These are phyloP conservation scores for Alauda arvensis DNA, from an alignment of 2,797 vertebrate species.

Conservation along the genomic window DNA sequence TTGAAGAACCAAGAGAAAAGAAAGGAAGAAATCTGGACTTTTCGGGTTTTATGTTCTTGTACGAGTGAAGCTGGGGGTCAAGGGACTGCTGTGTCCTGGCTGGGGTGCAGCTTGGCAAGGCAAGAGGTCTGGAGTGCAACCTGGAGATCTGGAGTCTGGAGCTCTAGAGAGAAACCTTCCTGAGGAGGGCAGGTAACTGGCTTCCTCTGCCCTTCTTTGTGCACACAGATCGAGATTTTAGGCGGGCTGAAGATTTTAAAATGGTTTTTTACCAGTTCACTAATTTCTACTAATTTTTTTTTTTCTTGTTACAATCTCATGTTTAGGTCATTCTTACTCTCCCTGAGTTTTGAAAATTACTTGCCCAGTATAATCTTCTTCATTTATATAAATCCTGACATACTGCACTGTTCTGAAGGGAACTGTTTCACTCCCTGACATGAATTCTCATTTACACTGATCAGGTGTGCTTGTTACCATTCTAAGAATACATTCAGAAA, in stretches of 20 bases:
- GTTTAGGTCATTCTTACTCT: background rate
- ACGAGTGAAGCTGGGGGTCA: background rate
- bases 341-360: fast-evolving
- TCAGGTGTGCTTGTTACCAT: background rate
- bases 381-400: background rate
- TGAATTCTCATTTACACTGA: background rate
- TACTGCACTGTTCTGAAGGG: background rate
- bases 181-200: background rate
- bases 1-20: background rate
- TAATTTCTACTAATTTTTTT: background rate
- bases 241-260: background rate
- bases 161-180: background rate
- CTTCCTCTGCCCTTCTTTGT: background rate
- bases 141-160: too few relatives aligned
- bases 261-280: background rate
- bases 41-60: background rate
- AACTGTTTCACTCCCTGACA: background rate
- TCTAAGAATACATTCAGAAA: background rate
- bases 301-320: background rate
- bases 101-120: background rate
- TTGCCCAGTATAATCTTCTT: background rate
- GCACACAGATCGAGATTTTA: background rate
- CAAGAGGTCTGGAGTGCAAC: background rate
- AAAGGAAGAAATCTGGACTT: background rate
- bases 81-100: background rate